Percentiles rank a stretch among this genome's conserved stretches.
These are phyloP conservation scores for Cynaeus angustus DNA, from an alignment of 2,888 invertebrate species.

Conservation along the genomic window DNA sequence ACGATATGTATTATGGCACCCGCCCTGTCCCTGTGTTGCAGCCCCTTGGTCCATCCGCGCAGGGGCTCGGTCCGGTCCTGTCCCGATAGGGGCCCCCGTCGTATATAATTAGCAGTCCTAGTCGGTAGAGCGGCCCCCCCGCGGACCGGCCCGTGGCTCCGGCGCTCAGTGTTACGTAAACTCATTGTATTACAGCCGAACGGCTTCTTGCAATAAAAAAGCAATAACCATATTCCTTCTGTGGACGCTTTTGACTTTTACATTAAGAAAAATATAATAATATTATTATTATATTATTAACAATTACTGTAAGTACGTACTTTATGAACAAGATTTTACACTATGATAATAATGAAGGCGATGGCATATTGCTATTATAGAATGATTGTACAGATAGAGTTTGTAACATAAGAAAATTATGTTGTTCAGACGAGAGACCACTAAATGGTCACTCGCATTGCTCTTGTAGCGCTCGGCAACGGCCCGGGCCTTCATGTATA, in stretches of 20 bases:
- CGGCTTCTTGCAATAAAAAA: conserved; percentile 74
- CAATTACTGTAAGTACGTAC: conserved; percentile 72
- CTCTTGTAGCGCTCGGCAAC: conserved; percentile 74
- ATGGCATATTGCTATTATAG: conserved; percentile 67
- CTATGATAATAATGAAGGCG: conserved; percentile 71
- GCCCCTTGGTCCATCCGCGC: conserved; percentile 69
- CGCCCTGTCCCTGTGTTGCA: conserved; percentile 70
- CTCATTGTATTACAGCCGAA: conserved; percentile 78
- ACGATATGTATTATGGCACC: conserved; percentile 69
- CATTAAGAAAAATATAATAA: conserved; percentile 68
- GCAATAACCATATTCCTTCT: conserved; percentile 75
- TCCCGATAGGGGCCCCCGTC: conserved; percentile 31
- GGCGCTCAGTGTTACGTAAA: conserved; percentile 77
- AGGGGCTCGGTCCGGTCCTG: conserved; percentile 34
- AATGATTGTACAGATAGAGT: conserved; percentile 73
- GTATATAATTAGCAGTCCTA: conserved; percentile 64
- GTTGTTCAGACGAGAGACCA: conserved; percentile 65
- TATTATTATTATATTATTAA: conserved; percentile 69
- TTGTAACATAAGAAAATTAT: conserved; percentile 71
- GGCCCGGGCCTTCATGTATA: conserved; percentile 80
- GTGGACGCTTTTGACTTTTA: conserved; percentile 74
- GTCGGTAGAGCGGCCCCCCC: conserved; percentile 58
- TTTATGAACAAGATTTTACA: conserved; percentile 74
- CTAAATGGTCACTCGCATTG: conserved; percentile 73
- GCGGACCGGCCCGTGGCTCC: conserved; percentile 25